phyloP scores from a whole-genome alignment of 2,113 vertebrate genomes.

The Notarius lentiginosus region DNA sequence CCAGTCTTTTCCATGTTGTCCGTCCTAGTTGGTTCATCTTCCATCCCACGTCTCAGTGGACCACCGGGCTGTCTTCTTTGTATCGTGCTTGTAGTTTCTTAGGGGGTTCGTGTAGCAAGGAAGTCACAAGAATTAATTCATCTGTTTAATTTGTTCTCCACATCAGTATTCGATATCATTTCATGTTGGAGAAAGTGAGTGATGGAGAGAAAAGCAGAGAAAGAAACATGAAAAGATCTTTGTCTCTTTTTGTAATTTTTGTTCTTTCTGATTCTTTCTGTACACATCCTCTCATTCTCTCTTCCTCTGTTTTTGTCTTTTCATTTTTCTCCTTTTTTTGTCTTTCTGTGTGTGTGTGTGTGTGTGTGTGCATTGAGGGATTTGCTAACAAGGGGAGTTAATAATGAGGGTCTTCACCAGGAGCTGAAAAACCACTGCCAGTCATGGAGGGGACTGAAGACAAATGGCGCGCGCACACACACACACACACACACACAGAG shows the following conservation, averaged over 20 bases:
- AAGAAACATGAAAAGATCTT: background rate
- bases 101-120: too few relatives aligned
- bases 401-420: constrained; percentile 60
- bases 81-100: too few relatives aligned
- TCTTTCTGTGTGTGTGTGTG: background rate
- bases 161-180: background rate
- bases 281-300: background rate
- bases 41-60: too few relatives aligned
- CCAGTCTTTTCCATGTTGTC: too few relatives aligned
- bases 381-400: constrained; percentile 58
- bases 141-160: background rate
- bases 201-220: background rate
- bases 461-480: constrained; percentile 9
- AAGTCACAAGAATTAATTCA: background rate
- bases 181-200: background rate
- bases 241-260: background rate
- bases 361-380: constrained; percentile 30
- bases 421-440: constrained; percentile 34
- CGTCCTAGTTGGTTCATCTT: too few relatives aligned
- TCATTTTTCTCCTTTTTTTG: background rate
- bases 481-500: constrained; percentile 34
- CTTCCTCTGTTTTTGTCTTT: background rate
- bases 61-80: too few relatives aligned
- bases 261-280: background rate
- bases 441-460: background rate